These are phyloP conservation scores for Opisthocomus hoazin DNA, from an alignment of 2,113 vertebrate species.

Conservation along the genomic window DNA sequence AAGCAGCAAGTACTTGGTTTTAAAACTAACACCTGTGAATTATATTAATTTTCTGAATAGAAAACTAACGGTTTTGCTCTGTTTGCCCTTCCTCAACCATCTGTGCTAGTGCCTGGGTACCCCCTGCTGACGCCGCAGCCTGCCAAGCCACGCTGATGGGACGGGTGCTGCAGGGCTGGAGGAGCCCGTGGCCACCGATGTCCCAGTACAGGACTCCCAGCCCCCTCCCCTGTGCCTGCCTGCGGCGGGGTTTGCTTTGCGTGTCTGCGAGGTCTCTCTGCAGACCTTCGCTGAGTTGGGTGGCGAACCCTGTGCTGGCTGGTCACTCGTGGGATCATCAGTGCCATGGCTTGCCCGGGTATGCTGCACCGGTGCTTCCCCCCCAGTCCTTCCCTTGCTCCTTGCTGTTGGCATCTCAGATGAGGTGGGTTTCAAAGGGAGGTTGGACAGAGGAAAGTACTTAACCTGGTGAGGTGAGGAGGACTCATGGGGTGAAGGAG, in stretches of 20 bases:
- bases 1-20: neutral
- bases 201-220: accelerated
- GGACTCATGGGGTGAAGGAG: neutral
- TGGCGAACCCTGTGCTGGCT: accelerated
- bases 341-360: neutral
- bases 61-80: neutral
- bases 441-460: neutral
- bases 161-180: neutral
- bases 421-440: neutral
- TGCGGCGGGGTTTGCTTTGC: neutral
- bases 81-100: neutral
- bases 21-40: neutral
- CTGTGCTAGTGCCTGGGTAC: neutral
- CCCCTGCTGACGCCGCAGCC: neutral
- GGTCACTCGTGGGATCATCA: accelerated
- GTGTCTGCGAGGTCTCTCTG: neutral
- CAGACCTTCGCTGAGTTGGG: accelerated
- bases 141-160: neutral
- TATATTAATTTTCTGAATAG: neutral
- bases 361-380: neutral
- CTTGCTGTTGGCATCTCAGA: neutral
- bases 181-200: neutral
- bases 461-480: neutral
- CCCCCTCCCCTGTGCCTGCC: neutral
- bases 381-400: accelerated